Evolutionary conservation across 1,140 invertebrate genomes (phyloP).

Genomic region (Manduca sexta): DNA sequence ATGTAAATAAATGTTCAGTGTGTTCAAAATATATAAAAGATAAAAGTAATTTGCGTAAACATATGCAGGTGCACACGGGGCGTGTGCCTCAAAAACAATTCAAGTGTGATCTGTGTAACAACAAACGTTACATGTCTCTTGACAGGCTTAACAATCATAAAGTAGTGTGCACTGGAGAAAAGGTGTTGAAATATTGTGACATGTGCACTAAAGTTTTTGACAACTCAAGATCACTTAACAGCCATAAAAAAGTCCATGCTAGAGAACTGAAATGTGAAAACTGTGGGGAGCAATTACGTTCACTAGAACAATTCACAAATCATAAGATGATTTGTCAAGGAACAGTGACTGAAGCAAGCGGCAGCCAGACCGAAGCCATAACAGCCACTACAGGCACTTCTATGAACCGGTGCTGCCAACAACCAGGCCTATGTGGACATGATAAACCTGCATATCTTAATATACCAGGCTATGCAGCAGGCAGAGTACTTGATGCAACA

Average conservation of each 20-base stretch:
- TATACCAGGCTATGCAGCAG: slow-evolving; percentile 64
- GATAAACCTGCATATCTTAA: slow-evolving; percentile 72
- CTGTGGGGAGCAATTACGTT: slow-evolving; percentile 69
- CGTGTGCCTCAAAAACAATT: slow-evolving; percentile 72
- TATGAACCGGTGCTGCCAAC: slow-evolving; percentile 59
- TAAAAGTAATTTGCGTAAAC: slow-evolving; percentile 71
- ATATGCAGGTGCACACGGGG: slow-evolving; percentile 73
- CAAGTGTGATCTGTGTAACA: slow-evolving; percentile 72
- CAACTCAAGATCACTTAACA: slow-evolving; percentile 72
- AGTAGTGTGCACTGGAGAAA: slow-evolving; percentile 70
- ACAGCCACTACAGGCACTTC: slow-evolving; percentile 17
- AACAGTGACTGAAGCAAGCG: slow-evolving; percentile 38
- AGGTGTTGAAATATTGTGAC: slow-evolving; percentile 69
- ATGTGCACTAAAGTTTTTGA: slow-evolving; percentile 74
- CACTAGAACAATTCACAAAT: slow-evolving; percentile 68
- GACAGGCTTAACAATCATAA: slow-evolving; percentile 71
- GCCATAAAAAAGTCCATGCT: slow-evolving; percentile 72
- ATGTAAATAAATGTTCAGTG: slow-evolving; percentile 72
- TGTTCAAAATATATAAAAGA: slow-evolving; percentile 74
- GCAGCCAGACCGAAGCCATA: slow-evolving; percentile 26
- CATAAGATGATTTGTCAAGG: slow-evolving; percentile 65
- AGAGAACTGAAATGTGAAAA: slow-evolving; percentile 70
- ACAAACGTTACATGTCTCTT: slow-evolving; percentile 71
- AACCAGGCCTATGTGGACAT: slow-evolving; percentile 68
- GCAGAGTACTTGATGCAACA: slow-evolving; percentile 62